A percentile compares a stretch with the other conserved stretches of the same genome.
Conservation (phyloP, 2,888 invertebrate genomes). For the Lasioglossum villosulum region DNA sequence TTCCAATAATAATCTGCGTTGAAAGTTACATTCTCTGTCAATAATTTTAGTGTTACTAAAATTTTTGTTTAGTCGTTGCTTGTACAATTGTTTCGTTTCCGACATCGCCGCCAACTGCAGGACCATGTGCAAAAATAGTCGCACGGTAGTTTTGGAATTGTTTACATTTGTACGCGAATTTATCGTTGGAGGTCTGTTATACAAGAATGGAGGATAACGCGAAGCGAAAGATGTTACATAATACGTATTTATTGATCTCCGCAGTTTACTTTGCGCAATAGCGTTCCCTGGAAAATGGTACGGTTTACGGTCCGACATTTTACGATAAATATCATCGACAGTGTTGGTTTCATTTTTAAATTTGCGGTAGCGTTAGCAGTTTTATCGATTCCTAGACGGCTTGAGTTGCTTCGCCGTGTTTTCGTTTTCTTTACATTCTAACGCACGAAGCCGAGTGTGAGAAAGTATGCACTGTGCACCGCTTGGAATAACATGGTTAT, state of each 20-base stretch:
- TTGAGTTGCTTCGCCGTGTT: constrained; percentile 1
- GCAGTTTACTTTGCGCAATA: constrained; percentile 15
- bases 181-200: not conserved
- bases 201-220: not conserved
- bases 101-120: not conserved
- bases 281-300: constrained; percentile 17
- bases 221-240: constrained; percentile 5
- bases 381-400: not conserved
- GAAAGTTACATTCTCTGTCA: too few relatives aligned
- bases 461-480: not conserved
- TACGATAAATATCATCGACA: constrained; percentile 11
- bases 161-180: not conserved
- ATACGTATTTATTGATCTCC: constrained; percentile 19
- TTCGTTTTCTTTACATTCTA: not conserved
- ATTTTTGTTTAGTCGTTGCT: not conserved
- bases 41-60: too few relatives aligned
- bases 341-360: not conserved
- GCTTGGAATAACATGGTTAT: constrained; percentile 4
- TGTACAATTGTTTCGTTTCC: not conserved
- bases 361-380: not conserved
- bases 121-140: not conserved
- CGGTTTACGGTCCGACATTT: constrained; percentile 6
- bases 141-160: not conserved
- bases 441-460: not conserved
- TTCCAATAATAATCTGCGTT: too few relatives aligned